Evolutionary conservation across 1,140 invertebrate species (phyloP), one percentile per base, ranked within the genome.

Genomic region (Eupeodes corollae): DNA sequence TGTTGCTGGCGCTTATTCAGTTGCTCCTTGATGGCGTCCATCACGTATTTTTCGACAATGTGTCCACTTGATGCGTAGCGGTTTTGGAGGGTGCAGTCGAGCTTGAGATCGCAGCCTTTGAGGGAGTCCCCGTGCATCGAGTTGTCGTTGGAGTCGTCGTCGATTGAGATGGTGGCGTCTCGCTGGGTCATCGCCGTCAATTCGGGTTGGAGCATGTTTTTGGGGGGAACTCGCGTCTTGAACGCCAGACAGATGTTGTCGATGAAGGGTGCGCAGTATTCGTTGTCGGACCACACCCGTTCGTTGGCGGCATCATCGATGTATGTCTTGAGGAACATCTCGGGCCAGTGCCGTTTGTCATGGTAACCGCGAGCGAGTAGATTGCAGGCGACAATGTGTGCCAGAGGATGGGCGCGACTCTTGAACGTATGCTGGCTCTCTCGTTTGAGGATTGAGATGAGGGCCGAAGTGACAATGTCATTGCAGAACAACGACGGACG

Each of bases 301-400:
- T 98, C 93, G 42, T 88, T 88, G 1, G 93, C 67, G 5, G 91
- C 88, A 74, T 98, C 94, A 61, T 98, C 93, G 46, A 97, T 81
- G 63, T 91, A 98, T 0, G 91, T 75, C 80, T 91, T 56, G 6
- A 77, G 72, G 68, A 89, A 85, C 45, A 76, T 71, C 55, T 88
- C 84, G 5, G 86, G 86, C 86, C 86, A 89, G 48, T 78, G 79
- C 41, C 75, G 78, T 45, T 77, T 79, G 21, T 89, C 89, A 37
- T 79, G 73, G 70, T 85, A 92, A 12, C 84, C 87, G 51, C 81
- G 75, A 64, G 87, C 79, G 14, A 98, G 70, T 51, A 96, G 74
- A 73, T 91, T 94, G 46, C 88, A 84, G 32, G 86, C 85, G 11
- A 95, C 65, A 12, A 93, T 82, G 51, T 88, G 82, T n/a, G 88